Base-by-base conservation (phyloP, 2,888 invertebrate genomes). In the Notodonta ziczac region DNA sequence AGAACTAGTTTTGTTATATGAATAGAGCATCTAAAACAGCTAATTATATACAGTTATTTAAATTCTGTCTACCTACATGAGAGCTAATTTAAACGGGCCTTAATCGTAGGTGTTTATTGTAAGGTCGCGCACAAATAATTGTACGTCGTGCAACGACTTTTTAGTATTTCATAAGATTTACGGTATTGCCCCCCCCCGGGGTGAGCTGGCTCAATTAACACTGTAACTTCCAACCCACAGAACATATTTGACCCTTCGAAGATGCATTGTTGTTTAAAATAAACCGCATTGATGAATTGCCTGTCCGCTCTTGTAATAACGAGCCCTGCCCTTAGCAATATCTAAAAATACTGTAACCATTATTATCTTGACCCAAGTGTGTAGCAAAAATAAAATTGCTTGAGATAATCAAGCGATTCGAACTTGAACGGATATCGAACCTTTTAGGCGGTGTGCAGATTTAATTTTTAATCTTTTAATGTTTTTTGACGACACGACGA, bases 241-340 rank as follows among this genome's bases (percentile, higher is more conserved):
- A 40, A 70, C 69, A 65, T 70, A 24, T 74, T n/a, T 69, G 72
- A 69, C 68, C 58, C 58, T 61, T 58, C 65, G 66, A 72, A 77
- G 77, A 84, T 84, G 80, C 83, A 87, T 83, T 78, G 80, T 83
- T 82, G 77, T 82, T 83, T 85, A 80, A 81, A 86, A 84, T 81
- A 80, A 79, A 80, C 73, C 74, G 66, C 70, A 74, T 72, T 86
- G 86, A 84, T 84, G 76, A 81, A 85, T 85, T 78, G 72, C 61
- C 69, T 64, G 73, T 74, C 63, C 70, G 62, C 66, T 69, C 63
- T 69, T 65, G 68, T 67, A 71, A 63, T 63, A 57, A 53, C 35
- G 13, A 53, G 13, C 32, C 53, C 51, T 24, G 13, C 32, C 53
- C 51, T 24, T 10, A 53, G 53, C n/a, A 39, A 14, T 54, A 39